phyloP scores from a whole-genome alignment of 2,113 vertebrate genomes.

The Solenodon paradoxus region DNA sequence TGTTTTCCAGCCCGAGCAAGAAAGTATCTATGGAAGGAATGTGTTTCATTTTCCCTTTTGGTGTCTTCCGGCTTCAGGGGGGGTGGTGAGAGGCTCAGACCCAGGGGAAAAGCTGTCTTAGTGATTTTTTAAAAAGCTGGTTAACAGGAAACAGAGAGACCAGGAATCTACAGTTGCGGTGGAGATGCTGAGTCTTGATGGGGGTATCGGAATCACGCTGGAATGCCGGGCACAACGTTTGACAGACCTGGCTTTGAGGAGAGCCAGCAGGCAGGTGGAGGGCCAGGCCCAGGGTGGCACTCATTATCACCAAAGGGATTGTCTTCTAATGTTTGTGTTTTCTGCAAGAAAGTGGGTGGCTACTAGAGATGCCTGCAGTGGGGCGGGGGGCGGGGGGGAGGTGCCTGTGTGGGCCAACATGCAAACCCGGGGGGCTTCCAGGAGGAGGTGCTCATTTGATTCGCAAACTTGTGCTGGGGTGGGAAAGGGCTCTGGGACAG shows the following conservation, averaged over 20 bases:
- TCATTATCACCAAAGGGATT: neutral
- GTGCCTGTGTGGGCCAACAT: too few species aligned
- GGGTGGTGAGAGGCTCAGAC: neutral
- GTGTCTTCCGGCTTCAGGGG: constrained; percentile 11
- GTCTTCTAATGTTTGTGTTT: neutral
- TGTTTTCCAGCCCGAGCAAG: too few species aligned
- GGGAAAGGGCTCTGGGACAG: neutral
- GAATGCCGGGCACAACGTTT: accelerated
- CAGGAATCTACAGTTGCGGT: accelerated
- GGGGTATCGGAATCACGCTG: too few species aligned
- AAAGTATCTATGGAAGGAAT: neutral
- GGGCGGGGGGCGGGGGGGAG: too few species aligned
- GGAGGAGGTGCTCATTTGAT: neutral
- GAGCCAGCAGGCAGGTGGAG: too few species aligned
- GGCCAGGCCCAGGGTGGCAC: too few species aligned
- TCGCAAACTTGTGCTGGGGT: neutral
- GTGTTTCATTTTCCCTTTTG: constrained; percentile 20
- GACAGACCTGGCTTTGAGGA: neutral
- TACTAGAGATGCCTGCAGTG: accelerated
- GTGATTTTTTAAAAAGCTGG: neutral
- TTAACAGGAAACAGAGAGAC: neutral
- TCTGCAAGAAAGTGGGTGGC: neutral
- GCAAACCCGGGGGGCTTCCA: neutral
- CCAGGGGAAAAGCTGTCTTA: neutral
- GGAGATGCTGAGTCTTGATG: accelerated